Evolutionary conservation across 2,113 vertebrate species (phyloP), one percentile per base, ranked within the genome.

Genomic region (Tupaia chinensis): DNA sequence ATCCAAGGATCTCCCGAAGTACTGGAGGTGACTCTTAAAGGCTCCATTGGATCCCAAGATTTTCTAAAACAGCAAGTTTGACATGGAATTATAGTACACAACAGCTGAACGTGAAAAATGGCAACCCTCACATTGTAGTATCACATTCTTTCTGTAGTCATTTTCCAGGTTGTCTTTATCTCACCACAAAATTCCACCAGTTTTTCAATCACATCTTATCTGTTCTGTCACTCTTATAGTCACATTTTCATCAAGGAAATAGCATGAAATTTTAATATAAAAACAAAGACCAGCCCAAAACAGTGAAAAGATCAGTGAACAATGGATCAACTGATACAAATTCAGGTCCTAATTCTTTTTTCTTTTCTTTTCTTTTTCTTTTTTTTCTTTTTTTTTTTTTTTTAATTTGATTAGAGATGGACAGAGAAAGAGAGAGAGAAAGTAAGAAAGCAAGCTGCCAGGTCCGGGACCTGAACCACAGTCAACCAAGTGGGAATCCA

Each of bases 1-100:
- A 97, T 99, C 99, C 53, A 99, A 82, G 91, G 99, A 99, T 97
- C 99, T 98, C 96, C 99, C 99, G 97, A 99, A 99, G 98, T 98
- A 99, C 15, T 98, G 98, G 91, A 99, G 93, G 1, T 87, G 98
- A 87, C 98, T 97, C 93, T 98, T 98, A 93, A 99, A 98, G 93
- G 98, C 98, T 85, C 98, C 98, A 79, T 98, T 97, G 0, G 98
- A 99, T 92, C 99, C 99, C 66, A 98, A 66, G 95, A 99, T 99
- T 99, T 98, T 99, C 99, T 99, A 95, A 98, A 97, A 97, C 92
- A 90, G 32, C 12, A 82, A 66, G 27, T 78, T 84, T 54, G 82
- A 73, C 53, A 73, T 22, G 54, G 96, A 85, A 73, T 83, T 44
- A 54, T 3, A 73, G 22, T 5, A 5, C 8, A 12, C 0, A 14